Evolutionary conservation across 2,797 vertebrate genomes (phyloP), one percentile per base, ranked within the genome.

Genomic region (Poeciliopsis gracilis): DNA sequence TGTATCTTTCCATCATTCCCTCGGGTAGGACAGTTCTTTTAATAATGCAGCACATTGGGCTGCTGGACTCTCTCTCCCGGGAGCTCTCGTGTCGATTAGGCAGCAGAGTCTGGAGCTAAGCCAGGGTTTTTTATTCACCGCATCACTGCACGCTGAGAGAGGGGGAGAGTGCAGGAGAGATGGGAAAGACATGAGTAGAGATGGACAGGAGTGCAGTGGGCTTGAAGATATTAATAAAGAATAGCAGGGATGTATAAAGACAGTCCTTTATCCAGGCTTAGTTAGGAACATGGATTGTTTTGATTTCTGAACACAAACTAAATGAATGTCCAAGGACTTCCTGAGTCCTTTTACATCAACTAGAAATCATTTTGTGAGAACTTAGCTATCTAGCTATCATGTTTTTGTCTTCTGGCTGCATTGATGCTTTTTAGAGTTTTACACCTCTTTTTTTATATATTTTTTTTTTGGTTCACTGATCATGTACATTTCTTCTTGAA

Each of bases 41-140:
- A 94, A 94, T 94, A 94, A 92, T 93, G 91, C 89, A 93, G 85
- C 88, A 88, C 89, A 90, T 92, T 90, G 84, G 92, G 84, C 86
- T 83, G 80, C 86, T 71, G 80, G 88, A 86, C 82, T 85, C 81
- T 81, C 90, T 47, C 92, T 93, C 89, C 38, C 9, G 88, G 88
- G 91, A 91, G 87, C 91, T 91, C 92, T 93, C 90, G 91, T 92
- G 90, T 93, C 86, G 87, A 93, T 94, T 93, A 93, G 88, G 89
- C 59, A n/a, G 90, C 82, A 91, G 88, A 91, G 89, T 90, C 84
- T 94, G 93, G 91, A 93, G 80, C 77, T 78, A 25, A 77, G 90
- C 90, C 89, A 88, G 79, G 73, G 84, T 73, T 93, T 89, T 93
- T 89, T 85, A 93, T 93, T 93, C 90, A 89, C 87, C 9, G 90